phyloP scores from a whole-genome alignment of 2,888 invertebrate species.

The Nymphalis urticae region DNA sequence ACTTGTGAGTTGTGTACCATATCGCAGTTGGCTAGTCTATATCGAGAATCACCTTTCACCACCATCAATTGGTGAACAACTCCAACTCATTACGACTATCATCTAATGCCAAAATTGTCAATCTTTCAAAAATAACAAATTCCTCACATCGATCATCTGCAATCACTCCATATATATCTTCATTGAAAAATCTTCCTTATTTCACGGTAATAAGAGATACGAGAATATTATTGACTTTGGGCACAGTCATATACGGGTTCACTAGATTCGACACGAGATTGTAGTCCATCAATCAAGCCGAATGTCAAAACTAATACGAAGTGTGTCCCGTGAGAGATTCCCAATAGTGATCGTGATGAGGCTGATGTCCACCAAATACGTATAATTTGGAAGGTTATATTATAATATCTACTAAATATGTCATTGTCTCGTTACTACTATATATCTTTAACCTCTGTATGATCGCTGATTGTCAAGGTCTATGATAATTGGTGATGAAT shows the following conservation, averaged over 20 bases:
- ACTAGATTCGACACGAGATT: slow-evolving; percentile 62
- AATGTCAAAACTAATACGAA: slow-evolving; percentile 81
- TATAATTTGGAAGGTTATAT: not conserved
- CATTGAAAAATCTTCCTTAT: slow-evolving; percentile 44
- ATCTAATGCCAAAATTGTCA: not conserved
- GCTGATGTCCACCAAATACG: slow-evolving; percentile 10
- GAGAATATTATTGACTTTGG: slow-evolving; percentile 26
- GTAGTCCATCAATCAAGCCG: slow-evolving; percentile 79
- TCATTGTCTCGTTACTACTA: no score
- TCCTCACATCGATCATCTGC: slow-evolving; percentile 1
- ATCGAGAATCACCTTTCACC: no score
- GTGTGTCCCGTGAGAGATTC: slow-evolving; percentile 75
- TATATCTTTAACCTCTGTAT: no score
- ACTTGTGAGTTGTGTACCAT: no score
- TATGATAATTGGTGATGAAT: no score
- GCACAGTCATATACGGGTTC: slow-evolving; percentile 65
- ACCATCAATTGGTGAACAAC: not conserved
- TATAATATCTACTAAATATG: not conserved
- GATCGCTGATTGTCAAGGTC: no score
- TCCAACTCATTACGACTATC: not conserved
- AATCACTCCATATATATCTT: not conserved
- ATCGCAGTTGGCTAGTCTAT: no score
- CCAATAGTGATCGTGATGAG: slow-evolving; percentile 62
- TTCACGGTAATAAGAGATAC: slow-evolving; percentile 37
- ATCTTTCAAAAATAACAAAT: slow-evolving; percentile 9